Evolutionary conservation across 1,140 invertebrate genomes (phyloP), one percentile per base, ranked within the genome.

Genomic region (Gonatopus flavifemur): DNA sequence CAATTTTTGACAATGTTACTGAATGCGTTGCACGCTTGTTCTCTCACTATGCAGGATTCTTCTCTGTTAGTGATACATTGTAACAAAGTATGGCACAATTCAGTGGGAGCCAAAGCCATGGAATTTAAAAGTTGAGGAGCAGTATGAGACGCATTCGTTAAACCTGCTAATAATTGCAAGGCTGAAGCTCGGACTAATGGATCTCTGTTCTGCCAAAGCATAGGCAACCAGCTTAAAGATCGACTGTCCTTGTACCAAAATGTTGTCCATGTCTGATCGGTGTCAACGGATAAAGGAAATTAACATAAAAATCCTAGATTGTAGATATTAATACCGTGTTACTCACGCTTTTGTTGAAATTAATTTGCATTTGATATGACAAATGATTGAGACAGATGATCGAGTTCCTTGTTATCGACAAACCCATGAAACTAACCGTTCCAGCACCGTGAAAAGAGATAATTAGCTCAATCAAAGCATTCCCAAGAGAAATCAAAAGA

Each of bases 351-450:
- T 75, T 71, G 50, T 65, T 66, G n/a, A 72, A 62, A 64, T 69
- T 59, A n/a, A 48, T 58, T 51, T 80, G 76, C 75, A 82, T 75
- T 62, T 81, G 77, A 45, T 71, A 66, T 3, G 82, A 43, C 1
- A 82, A 51, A 58, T 83, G 80, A 66, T 82, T 82, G n/a, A 84
- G 64, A 21, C 80, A 77, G 20, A 83, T 67, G 15, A 83, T 66
- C 3, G 77, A 74, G 54, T 80, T 74, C 55, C 79, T 72, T 0
- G 80, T 82, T 37, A 83, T 82, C 6, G 77, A 81, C 8, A 82
- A 57, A 1, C 81, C 82, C 81, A 83, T 82, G 18, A 81, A 78
- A 31, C 78, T 82, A 10, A 73, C 64, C 7, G 73, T 71, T 6
- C 78, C 78, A 20, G 75, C 72, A 1, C 68, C 50, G 56, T 82